These are phyloP conservation scores for Neotoma lepida DNA, from an alignment of 2,113 vertebrate genomes.

Conservation along the genomic window DNA sequence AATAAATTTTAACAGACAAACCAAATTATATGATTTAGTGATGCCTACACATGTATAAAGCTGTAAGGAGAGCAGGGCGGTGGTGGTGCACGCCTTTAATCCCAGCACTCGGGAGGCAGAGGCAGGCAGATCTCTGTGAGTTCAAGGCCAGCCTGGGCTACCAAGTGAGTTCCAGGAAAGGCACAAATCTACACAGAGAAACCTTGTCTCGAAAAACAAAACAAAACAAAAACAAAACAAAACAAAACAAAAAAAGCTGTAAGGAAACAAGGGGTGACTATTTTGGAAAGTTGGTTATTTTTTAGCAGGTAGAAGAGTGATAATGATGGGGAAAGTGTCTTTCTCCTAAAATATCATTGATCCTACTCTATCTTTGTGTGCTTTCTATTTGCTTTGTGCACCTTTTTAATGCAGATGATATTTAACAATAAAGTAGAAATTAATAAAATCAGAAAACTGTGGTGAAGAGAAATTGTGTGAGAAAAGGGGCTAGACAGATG, in stretches of 20 bases:
- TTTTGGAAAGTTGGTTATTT: slow-evolving; percentile 14
- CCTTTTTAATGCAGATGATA: slow-evolving; percentile 8
- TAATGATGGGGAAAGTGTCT: neutral
- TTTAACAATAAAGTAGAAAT: slow-evolving; percentile 15
- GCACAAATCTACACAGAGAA: too few relatives aligned
- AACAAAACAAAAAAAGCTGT: too few relatives aligned
- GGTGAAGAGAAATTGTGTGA: neutral
- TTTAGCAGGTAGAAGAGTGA: neutral
- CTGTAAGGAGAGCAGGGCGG: too few relatives aligned
- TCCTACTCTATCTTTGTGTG: neutral
- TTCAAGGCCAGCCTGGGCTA: too few relatives aligned
- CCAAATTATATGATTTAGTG: neutral
- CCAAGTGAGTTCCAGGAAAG: too few relatives aligned
- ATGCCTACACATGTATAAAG: neutral
- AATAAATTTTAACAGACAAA: slow-evolving; percentile 9
- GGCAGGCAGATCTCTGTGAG: too few relatives aligned
- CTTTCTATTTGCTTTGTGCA: slow-evolving; percentile 10
- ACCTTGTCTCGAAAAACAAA: too few relatives aligned
- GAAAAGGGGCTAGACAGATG: neutral
- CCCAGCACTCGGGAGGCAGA: too few relatives aligned
- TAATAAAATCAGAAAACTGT: slow-evolving; percentile 3
- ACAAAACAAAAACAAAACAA: too few relatives aligned
- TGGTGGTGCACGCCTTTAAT: too few relatives aligned
- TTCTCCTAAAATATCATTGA: neutral
- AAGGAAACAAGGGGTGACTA: neutral